Conservation (phyloP, 2,113 vertebrate genomes). For the Callospermophilus lateralis region DNA sequence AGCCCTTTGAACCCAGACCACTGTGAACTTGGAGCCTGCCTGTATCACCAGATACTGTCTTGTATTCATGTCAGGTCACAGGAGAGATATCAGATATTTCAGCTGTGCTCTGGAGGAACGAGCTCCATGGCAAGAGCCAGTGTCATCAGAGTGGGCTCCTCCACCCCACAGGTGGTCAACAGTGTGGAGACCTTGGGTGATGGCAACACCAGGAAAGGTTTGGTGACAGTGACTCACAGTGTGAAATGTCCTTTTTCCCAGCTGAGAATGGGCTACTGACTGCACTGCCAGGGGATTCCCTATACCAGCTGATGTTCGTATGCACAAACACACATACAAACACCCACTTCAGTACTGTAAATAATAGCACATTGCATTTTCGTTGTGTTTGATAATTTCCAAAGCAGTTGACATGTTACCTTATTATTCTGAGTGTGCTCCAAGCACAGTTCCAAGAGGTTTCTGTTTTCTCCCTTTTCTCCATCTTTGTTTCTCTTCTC, state of each 20-base stretch:
- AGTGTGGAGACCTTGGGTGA: not conserved
- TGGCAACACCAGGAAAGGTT: not conserved
- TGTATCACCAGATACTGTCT: not conserved
- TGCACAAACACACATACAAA: not conserved
- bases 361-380: rapidly evolving
- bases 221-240: constrained; percentile 12
- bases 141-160: not conserved
- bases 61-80: not conserved
- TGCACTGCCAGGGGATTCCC: not conserved
- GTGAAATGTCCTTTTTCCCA: not conserved
- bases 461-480: not conserved
- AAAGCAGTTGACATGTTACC: not conserved
- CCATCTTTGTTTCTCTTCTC: not conserved
- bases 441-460: not conserved
- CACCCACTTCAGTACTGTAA: not conserved
- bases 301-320: not conserved
- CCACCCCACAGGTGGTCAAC: not conserved
- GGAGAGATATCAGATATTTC: not conserved
- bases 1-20: not conserved
- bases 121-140: rapidly evolving
- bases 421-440: constrained; percentile 29
- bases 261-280: not conserved
- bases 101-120: not conserved
- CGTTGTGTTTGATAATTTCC: not conserved
- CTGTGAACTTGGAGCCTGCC: not conserved